Evolutionary conservation across 2,113 vertebrate species (phyloP).

Genomic region (Reinhardtius hippoglossoides): DNA sequence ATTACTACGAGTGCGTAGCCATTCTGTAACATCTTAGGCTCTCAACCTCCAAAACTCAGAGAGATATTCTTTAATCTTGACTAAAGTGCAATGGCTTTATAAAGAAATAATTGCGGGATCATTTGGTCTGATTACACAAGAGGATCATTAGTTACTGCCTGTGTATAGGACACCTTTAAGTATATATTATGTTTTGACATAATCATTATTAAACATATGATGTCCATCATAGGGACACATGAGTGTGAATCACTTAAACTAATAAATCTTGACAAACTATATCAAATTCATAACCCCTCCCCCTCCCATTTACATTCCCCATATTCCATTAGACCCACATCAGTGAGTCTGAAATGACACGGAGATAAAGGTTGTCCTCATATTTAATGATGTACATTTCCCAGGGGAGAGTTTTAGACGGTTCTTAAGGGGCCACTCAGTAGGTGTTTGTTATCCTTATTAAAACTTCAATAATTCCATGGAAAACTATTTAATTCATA

Average conservation of each 20-base stretch:
- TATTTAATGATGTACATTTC: conserved; percentile 69
- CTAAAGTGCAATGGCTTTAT: not conserved
- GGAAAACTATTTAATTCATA: conserved; percentile 86
- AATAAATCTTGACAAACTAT: conserved; percentile 32
- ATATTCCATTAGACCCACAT: conserved; percentile 67
- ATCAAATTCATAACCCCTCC: conserved; percentile 32
- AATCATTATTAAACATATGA: conserved; percentile 22
- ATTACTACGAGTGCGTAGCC: not conserved
- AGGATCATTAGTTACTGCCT: not conserved
- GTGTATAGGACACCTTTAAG: not conserved
- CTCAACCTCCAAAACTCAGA: not conserved
- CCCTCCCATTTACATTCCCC: not conserved
- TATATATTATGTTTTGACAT: conserved; percentile 16
- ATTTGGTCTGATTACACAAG: conserved; percentile 4
- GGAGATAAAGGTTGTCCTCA: conserved; percentile 68
- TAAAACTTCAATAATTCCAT: conserved; percentile 81
- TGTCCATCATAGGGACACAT: not conserved
- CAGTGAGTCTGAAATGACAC: conserved; percentile 51
- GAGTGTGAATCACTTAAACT: conserved; percentile 12
- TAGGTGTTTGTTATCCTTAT: conserved; percentile 82
- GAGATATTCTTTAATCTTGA: not conserved
- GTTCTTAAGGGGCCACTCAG: conserved; percentile 24
- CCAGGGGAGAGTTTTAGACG: conserved; percentile 41
- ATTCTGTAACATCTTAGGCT: not conserved
- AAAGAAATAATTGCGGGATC: not conserved